A percentile compares a stretch with the other conserved stretches of the same genome.
Evolutionary conservation across 2,888 invertebrate species (phyloP).

Genomic region (Stenoptilia bipunctidactyla): DNA sequence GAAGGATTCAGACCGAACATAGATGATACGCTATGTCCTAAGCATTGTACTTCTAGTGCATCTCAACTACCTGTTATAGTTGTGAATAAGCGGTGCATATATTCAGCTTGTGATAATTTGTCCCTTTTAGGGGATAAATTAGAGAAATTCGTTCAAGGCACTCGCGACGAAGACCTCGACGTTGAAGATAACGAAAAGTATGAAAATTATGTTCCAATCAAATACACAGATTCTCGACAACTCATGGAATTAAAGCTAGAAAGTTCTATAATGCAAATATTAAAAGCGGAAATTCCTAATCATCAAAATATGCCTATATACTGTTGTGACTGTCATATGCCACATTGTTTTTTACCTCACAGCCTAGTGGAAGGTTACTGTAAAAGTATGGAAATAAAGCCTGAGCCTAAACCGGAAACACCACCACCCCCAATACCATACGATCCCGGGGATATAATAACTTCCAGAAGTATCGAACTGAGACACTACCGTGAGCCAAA

Average conservation of each 20-base stretch:
- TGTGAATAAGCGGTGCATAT: slow-evolving; percentile 45
- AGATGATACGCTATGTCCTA: slow-evolving; percentile 38
- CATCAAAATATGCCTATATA: slow-evolving; percentile 24
- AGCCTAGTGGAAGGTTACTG: neutral
- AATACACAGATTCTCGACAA: slow-evolving; percentile 28
- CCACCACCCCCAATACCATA: slow-evolving; percentile 13
- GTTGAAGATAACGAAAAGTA: slow-evolving; percentile 36
- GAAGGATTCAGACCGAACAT: slow-evolving; percentile 32
- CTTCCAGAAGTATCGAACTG: slow-evolving; percentile 25
- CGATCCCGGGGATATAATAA: slow-evolving; percentile 25
- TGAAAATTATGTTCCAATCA: slow-evolving; percentile 32
- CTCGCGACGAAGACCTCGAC: slow-evolving; percentile 30
- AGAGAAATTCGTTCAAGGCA: slow-evolving; percentile 31
- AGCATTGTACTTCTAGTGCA: slow-evolving; percentile 38
- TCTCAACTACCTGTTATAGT: slow-evolving; percentile 46
- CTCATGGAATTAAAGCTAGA: slow-evolving; percentile 35
- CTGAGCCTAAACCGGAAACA: neutral
- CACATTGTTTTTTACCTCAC: slow-evolving; percentile 28
- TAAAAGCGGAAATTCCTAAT: slow-evolving; percentile 42
- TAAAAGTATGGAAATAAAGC: neutral
- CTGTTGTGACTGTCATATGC: slow-evolving; percentile 33
- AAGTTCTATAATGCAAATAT: slow-evolving; percentile 46
- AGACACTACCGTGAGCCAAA: slow-evolving; percentile 43
- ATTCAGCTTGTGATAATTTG: slow-evolving; percentile 51
- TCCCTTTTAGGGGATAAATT: slow-evolving; percentile 38